phyloP scores from a whole-genome alignment of 2,888 invertebrate species.

The Acanthosepion esculentum region DNA sequence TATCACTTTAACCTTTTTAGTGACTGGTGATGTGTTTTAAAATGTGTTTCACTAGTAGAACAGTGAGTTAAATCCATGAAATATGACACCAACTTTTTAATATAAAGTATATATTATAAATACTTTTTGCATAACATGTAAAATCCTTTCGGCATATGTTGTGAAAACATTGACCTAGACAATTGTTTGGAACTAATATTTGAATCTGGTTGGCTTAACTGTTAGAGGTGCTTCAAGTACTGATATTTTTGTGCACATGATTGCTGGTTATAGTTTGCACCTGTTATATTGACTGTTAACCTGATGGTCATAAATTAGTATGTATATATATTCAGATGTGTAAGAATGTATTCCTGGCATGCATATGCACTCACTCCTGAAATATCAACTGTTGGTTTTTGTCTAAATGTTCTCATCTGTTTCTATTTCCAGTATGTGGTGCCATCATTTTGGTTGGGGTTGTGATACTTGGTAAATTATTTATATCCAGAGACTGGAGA shows the following conservation, averaged over 20 bases:
- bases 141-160: background rate
- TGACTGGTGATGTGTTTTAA: no score
- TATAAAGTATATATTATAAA: background rate
- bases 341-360: background rate
- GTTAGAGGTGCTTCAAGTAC: background rate
- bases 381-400: background rate
- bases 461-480: constrained; percentile 64
- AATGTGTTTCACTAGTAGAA: no score
- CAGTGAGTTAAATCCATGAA: no score
- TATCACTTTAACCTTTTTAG: no score
- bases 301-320: background rate
- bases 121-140: background rate
- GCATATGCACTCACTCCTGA: background rate
- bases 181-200: background rate
- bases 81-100: no score
- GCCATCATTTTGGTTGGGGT: constrained; percentile 67
- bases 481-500: constrained; percentile 65
- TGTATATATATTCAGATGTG: background rate
- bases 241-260: background rate
- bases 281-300: background rate
- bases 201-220: background rate
- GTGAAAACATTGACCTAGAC: no score
- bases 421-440: constrained; percentile 66
- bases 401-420: background rate
- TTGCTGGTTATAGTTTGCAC: background rate